Conservation (phyloP, 2,113 vertebrate genomes). For the Physeter macrocephalus region DNA sequence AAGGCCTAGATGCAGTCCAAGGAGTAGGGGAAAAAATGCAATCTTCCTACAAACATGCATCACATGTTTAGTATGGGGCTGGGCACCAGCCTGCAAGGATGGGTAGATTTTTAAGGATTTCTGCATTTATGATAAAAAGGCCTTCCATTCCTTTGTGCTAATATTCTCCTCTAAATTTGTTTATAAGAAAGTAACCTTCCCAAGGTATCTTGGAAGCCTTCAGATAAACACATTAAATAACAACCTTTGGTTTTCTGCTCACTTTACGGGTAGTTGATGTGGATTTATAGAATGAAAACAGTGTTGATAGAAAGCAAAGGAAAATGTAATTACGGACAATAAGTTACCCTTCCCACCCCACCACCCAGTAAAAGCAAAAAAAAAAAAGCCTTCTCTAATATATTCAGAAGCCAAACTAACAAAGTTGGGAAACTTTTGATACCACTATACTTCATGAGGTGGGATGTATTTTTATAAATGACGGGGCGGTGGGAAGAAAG, state of each 20-base stretch:
- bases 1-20: neutral
- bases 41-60: neutral
- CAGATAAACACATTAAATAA: constrained; percentile 26
- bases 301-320: constrained; percentile 43
- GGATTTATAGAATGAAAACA: constrained; percentile 22
- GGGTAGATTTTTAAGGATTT: neutral
- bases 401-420: constrained; percentile 30
- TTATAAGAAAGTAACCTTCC: constrained; percentile 30
- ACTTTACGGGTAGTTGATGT: constrained; percentile 4
- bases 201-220: constrained; percentile 19
- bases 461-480: neutral
- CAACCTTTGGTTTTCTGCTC: constrained; percentile 33
- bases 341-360: neutral
- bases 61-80: neutral
- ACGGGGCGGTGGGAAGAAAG: neutral
- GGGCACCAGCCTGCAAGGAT: neutral
- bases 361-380: constrained; percentile 2
- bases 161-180: constrained; percentile 8
- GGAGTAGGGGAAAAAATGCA: neutral
- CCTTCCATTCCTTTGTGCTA: neutral
- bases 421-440: constrained; percentile 22
- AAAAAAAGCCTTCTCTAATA: neutral
- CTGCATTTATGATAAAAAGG: neutral
- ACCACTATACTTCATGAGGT: neutral
- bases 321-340: constrained; percentile 30